Base-by-base conservation (phyloP, 2,888 invertebrate species). In the Onthophagus sagittarius region DNA sequence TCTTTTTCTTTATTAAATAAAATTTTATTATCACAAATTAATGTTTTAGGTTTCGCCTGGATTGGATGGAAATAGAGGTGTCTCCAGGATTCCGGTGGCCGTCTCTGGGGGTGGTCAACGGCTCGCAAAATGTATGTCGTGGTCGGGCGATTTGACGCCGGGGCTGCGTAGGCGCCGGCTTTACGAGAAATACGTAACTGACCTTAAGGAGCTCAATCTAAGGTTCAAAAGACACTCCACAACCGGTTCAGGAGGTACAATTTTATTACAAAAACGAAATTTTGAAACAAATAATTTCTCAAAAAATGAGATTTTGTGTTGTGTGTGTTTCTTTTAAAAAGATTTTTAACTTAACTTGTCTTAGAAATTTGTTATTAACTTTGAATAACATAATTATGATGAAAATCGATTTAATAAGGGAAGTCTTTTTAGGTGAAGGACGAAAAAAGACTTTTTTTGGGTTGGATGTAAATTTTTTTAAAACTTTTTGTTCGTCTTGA, bases 131-230 rank as follows among this genome's bases (percentile, higher is more conserved):
- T 92, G 92, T 84, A 90, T 91, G 83, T 90, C 92, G 39, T 91
- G 92, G 93, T 90, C 90, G 74, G 88, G 88, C 69, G 85, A 86
- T 74, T 78, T 85, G 76, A 91, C 91, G 0, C 90, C 91, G 81
- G 94, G 93, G 64, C 86, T 95, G 62, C 89, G 95, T 15, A 88
- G 95, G 39, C 91, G 94, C 79, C 90, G 93, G 79, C 91, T 91
- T 64, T 87, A 88, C 74, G 95, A 95, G 77, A 96, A 96, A 86
- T 95, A 95, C 86, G 93, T 95, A 31, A 91, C 92, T 32, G 95
- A 95, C 86, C 93, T 93, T 76, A 91, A 93, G 75, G 94, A 95
- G 83, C 86, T 95, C 80, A 93, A 94, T 86, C 88, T 95, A 80
- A 88, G 93, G 75, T 94, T 94, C 87, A 91, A 92, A 81, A 87